Percentiles rank a stretch among this genome's conserved stretches.
Evolutionary conservation across 2,888 invertebrate species (phyloP).

Genomic region (Lepidochitona cinerea): DNA sequence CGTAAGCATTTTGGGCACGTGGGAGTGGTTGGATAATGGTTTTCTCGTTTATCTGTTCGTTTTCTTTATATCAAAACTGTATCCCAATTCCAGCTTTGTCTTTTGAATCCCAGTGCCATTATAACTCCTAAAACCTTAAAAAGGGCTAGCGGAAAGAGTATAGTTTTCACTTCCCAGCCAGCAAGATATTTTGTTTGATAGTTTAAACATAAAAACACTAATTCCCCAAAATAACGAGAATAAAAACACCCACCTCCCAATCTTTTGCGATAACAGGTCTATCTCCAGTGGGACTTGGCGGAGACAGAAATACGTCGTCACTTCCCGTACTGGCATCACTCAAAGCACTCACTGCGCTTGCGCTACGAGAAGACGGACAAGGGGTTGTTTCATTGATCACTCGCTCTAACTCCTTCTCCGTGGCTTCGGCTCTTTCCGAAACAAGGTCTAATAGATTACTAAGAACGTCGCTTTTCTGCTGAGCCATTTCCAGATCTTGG

Average conservation of each 20-base stretch:
- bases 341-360: constrained; percentile 46
- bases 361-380: constrained; percentile 33
- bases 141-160: too few species aligned
- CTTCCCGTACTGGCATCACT: constrained; percentile 61
- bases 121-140: too few species aligned
- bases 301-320: constrained; percentile 62
- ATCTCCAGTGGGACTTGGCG: constrained; percentile 31
- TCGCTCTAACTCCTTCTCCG: constrained; percentile 62
- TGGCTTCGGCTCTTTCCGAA: constrained; percentile 64
- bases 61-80: too few species aligned
- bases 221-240: too few species aligned
- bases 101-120: too few species aligned
- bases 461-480: constrained; percentile 63
- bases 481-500: constrained; percentile 58
- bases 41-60: too few species aligned
- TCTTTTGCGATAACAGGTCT: constrained; percentile 45
- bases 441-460: constrained; percentile 67
- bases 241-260: constrained; percentile 61
- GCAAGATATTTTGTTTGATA: too few species aligned
- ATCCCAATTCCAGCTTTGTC: too few species aligned
- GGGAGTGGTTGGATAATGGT: too few species aligned
- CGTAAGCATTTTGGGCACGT: too few species aligned
- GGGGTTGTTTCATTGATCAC: constrained; percentile 35
- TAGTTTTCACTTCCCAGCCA: too few species aligned
- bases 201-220: too few species aligned